These are phyloP conservation scores for Clarias gariepinus DNA, from an alignment of 2,113 vertebrate species.

Conservation along the genomic window DNA sequence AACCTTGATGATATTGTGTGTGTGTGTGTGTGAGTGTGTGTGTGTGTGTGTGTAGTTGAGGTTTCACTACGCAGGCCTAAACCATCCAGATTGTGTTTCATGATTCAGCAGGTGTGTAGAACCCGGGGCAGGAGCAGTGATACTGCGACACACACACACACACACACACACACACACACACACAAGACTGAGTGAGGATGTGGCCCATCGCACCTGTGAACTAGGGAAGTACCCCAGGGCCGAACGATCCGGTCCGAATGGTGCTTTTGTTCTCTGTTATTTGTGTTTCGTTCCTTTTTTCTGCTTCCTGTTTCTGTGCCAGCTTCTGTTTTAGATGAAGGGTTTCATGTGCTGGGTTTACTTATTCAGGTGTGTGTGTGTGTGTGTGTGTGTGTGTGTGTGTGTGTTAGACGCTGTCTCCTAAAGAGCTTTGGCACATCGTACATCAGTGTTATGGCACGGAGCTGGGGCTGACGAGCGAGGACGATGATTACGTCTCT, in stretches of 20 bases:
- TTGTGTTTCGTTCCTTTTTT: neutral
- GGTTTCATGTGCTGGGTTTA: neutral
- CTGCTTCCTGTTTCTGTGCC: neutral
- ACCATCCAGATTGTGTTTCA: neutral
- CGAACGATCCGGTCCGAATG: no score
- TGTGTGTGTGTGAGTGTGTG: no score
- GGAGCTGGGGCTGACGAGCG: constrained; percentile 88
- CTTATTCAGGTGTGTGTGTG: constrained; percentile 14
- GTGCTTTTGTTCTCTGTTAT: neutral
- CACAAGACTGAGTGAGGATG: no score
- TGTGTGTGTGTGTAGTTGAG: neutral
- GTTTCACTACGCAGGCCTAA: neutral
- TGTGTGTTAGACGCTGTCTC: constrained; percentile 78
- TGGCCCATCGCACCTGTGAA: neutral
- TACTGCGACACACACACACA: neutral
- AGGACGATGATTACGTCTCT: constrained; percentile 90
- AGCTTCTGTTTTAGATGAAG: constrained; percentile 10
- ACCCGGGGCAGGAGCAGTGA: neutral
- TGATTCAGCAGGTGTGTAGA: neutral
- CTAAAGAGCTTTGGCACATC: constrained; percentile 88
- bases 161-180: neutral
- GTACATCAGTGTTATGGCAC: constrained; percentile 92
- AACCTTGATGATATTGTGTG: no score
- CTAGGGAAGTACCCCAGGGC: neutral
- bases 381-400: constrained; percentile 46